Evolutionary conservation across 2,797 vertebrate species (phyloP), one percentile per base, ranked within the genome.

Genomic region (Tapirus indicus): DNA sequence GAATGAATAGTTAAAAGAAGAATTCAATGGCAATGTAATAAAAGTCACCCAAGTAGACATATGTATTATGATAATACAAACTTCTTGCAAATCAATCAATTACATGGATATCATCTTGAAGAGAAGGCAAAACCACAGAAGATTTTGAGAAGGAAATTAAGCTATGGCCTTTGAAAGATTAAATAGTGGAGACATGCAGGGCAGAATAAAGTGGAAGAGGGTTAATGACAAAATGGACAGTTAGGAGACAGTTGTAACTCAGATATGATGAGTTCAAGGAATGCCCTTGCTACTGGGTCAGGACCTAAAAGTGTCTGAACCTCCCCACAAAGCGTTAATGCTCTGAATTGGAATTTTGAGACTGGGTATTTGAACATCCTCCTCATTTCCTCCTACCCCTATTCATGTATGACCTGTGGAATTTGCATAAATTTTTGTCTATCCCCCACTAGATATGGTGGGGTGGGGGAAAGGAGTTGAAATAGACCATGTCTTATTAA

Each of bases 101-200:
- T 71, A 16, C n/a, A 49, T n/a, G 56, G 44, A 75, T 88, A 75
- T 52, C 17, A 91, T 66, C n/a, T 5, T 94, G 71, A 80, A 91
- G 20, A 23, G 20, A 94, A 88, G 20, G 6, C 7, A 97, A 90
- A 88, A 32, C 58, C 16, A 54, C 38, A 49, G 56, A 95, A 75
- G 35, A 94, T 72, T 94, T 71, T 96, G 38, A 86, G 74, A 89
- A 94, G 56, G 3, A 77, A 88, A 91, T 92, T 94, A 95, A 95
- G 18, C 27, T 68, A 62, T 32, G 16, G 41, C 13, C 25, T 69
- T 88, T 49, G 49, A 82, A 78, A 94, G 23, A 64, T 69, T 82
- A 75, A 83, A 58, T 74, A 83, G n/a, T 74, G 21, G 41, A 82
- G 62, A 47, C 52, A 6, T 60, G 2, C 9, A 91, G 74, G 60